Evolutionary conservation across 2,888 invertebrate genomes (phyloP), one percentile per base, ranked within the genome.

Genomic region (Drosophila austrosaltans): DNA sequence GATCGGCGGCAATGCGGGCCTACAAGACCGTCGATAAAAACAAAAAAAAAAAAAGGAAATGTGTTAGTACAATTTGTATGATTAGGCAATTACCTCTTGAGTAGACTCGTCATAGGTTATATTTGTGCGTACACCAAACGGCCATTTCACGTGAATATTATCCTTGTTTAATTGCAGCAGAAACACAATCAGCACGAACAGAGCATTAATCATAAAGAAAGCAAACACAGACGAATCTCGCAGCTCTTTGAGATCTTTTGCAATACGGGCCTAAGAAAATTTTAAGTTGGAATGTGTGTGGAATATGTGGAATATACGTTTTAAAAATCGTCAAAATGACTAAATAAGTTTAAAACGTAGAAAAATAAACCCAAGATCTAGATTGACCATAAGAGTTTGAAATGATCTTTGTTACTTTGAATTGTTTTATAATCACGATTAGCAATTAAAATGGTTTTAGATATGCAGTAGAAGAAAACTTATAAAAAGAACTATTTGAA

Each of bases 151-250:
- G 93, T 98, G 98, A 89, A 99, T 95, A 92, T 96, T 96, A 93
- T 98, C 98, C 95, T 98, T 98, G 94, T 99, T 98, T 93, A 99
- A 95, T 94, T 99, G 99, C 92, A 99, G 96, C 93, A 99, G 96
- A 94, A 99, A 98, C 89, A 99, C 98, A 93, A 99, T 98, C 93
- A 99, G 95, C 90, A 99, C 98, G 95, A 99, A 99, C 90, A 99
- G 95, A 86, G 99, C 98, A 94, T 99, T 99, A 93, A 98, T 93
- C 98, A 99, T 99, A 94, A 99, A 97, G 95, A 99, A 99, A 87
- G 96, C 97, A 93, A 98, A 98, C 77, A 98, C 98, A 81, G 97
- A 97, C 90, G 97, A 96, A 94, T 99, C 98, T 92, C 99, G 95
- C 90, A 99, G 94, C 92, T 98, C 98, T 94, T 97, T 97, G 92